Conservation (phyloP, 2,113 vertebrate species). For the Spizaetus ornatus region DNA sequence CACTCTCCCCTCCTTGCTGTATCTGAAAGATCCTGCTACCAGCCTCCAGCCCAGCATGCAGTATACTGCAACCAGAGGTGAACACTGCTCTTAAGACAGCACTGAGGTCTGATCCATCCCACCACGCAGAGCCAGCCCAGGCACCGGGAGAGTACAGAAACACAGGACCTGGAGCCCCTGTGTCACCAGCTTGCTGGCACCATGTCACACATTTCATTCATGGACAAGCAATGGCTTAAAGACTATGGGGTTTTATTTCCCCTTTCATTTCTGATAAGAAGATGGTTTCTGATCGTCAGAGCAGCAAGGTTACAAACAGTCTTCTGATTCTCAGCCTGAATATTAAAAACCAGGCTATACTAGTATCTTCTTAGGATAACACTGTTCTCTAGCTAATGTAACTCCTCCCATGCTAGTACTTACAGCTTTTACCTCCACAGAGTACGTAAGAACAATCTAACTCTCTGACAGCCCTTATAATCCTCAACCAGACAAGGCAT, state of each 20-base stretch:
- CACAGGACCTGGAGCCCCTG: not conserved
- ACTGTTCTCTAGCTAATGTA: not conserved
- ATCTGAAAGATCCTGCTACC: not conserved
- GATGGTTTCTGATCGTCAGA: not conserved
- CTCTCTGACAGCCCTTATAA: not conserved
- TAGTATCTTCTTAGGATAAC: not conserved
- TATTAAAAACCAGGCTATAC: not conserved
- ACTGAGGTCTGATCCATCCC: not conserved
- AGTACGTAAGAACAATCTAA: not conserved
- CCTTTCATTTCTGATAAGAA: not conserved
- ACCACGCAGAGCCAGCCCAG: not conserved
- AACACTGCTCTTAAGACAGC: not conserved
- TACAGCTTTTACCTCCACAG: not conserved
- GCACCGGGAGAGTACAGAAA: not conserved
- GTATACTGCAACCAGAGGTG: not conserved
- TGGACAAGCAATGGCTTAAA: not conserved
- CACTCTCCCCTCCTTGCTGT: not conserved
- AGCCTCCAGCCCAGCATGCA: accelerated
- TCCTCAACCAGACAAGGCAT: not conserved
- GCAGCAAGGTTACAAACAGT: not conserved
- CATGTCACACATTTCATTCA: too few relatives aligned
- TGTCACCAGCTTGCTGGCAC: not conserved
- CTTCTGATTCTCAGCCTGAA: not conserved
- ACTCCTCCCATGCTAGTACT: not conserved
- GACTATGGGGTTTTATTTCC: not conserved